Evolutionary conservation across 2,113 vertebrate species (phyloP).

Genomic region (Lycocorax pyrrhopterus): DNA sequence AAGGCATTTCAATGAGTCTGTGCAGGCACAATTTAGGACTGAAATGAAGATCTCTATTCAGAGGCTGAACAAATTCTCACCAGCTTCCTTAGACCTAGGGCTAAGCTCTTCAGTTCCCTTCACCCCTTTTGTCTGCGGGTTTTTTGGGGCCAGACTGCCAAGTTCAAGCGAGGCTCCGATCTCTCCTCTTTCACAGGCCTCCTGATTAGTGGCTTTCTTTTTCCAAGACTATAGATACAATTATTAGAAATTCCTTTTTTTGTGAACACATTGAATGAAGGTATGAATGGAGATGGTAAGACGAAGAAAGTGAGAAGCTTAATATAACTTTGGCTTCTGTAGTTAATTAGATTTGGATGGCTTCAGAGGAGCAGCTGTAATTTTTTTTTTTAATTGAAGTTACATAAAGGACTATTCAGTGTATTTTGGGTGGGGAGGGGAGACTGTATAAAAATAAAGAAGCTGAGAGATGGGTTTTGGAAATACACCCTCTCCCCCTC

Average conservation of each 20-base stretch:
- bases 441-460: constrained; percentile 60
- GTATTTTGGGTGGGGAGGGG: constrained; percentile 68
- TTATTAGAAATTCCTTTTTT: constrained; percentile 79
- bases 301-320: constrained; percentile 74
- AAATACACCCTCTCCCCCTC: constrained; percentile 20
- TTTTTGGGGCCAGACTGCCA: constrained; percentile 71
- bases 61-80: constrained; percentile 71
- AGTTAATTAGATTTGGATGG: constrained; percentile 82
- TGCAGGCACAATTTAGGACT: constrained; percentile 63
- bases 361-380: constrained; percentile 75
- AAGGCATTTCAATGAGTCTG: constrained; percentile 75
- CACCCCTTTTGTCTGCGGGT: constrained; percentile 70
- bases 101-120: constrained; percentile 72
- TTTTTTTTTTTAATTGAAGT: constrained; percentile 63
- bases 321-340: constrained; percentile 70
- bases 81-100: constrained; percentile 66
- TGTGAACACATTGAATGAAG: constrained; percentile 76
- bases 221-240: constrained; percentile 76
- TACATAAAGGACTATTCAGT: constrained; percentile 73
- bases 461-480: constrained; percentile 59
- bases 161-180: constrained; percentile 72
- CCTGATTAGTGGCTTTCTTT: constrained; percentile 77
- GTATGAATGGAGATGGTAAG: constrained; percentile 77
- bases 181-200: constrained; percentile 74
- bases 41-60: constrained; percentile 74